A percentile compares a stretch with the other conserved stretches of the same genome.
These are phyloP conservation scores for Euwallacea similis DNA, from an alignment of 1,140 invertebrate species.

Conservation along the genomic window DNA sequence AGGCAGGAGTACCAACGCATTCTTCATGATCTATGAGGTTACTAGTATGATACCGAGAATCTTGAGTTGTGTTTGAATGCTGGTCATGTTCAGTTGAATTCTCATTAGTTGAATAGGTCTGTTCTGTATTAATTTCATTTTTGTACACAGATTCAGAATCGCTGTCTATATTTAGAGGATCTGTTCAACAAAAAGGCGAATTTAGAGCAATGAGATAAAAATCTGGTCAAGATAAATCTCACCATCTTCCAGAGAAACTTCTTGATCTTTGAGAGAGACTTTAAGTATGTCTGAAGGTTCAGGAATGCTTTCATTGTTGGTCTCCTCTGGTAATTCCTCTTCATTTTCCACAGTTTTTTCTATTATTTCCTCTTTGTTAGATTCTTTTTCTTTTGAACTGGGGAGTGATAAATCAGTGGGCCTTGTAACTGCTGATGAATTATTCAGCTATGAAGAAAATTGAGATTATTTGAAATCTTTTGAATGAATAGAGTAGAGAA, in stretches of 20 bases:
- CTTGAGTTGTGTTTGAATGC: conserved; percentile 6
- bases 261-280: too few relatives aligned
- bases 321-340: neutral
- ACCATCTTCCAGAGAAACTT: too few relatives aligned
- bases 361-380: conserved; percentile 47
- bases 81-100: conserved; percentile 17
- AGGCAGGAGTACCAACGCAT: conserved; percentile 28
- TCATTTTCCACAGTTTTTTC: conserved; percentile 3
- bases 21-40: conserved; percentile 33
- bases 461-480: too few relatives aligned
- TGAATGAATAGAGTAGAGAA: too few relatives aligned
- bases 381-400: conserved; percentile 36
- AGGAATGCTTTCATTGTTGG: too few relatives aligned
- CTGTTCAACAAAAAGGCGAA: neutral
- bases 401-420: neutral
- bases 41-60: conserved; percentile 23
- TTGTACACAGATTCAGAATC: conserved; percentile 17
- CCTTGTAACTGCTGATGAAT: neutral
- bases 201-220: too few relatives aligned
- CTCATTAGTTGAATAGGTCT: conserved; percentile 12
- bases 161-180: neutral
- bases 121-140: conserved; percentile 9
- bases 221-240: too few relatives aligned
- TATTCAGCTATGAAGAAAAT: too few relatives aligned
- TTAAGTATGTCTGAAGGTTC: too few relatives aligned